phyloP scores from a whole-genome alignment of 2,113 vertebrate genomes.

The Dasypus novemcinctus region DNA sequence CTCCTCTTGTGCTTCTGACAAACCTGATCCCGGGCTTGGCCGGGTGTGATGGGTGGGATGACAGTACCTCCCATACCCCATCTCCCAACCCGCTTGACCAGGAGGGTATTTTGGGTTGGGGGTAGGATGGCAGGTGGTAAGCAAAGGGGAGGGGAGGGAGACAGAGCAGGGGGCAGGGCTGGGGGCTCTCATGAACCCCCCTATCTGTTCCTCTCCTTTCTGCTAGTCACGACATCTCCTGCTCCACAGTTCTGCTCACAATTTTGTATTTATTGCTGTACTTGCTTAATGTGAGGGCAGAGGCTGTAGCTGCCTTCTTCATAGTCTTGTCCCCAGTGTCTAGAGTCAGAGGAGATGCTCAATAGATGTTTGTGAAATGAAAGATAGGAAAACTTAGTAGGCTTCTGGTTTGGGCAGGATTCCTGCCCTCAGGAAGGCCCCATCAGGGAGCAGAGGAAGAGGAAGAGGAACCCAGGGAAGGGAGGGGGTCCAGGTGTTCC shows the following conservation, averaged over 20 bases:
- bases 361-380: background rate
- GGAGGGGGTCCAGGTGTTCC: background rate
- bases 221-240: background rate
- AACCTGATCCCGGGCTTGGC: slow-evolving; percentile 67
- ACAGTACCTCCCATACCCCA: background rate
- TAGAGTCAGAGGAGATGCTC: background rate
- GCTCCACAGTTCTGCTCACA: background rate
- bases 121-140: background rate
- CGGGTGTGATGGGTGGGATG: slow-evolving; percentile 57
- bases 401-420: background rate
- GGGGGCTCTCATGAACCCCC: background rate
- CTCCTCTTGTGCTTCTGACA: slow-evolving; percentile 68
- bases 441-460: background rate
- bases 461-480: background rate
- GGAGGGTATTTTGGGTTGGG: background rate
- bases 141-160: background rate
- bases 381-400: background rate
- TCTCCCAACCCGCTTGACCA: background rate
- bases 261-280: slow-evolving; percentile 44
- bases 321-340: background rate
- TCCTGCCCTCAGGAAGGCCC: background rate
- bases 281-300: slow-evolving; percentile 44
- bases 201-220: background rate
- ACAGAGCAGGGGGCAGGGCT: background rate
- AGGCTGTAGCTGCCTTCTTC: background rate